A percentile compares a stretch with the other conserved stretches of the same genome.
Evolutionary conservation across 1,140 invertebrate species (phyloP).

Genomic region (Metopolophium dirhodum): DNA sequence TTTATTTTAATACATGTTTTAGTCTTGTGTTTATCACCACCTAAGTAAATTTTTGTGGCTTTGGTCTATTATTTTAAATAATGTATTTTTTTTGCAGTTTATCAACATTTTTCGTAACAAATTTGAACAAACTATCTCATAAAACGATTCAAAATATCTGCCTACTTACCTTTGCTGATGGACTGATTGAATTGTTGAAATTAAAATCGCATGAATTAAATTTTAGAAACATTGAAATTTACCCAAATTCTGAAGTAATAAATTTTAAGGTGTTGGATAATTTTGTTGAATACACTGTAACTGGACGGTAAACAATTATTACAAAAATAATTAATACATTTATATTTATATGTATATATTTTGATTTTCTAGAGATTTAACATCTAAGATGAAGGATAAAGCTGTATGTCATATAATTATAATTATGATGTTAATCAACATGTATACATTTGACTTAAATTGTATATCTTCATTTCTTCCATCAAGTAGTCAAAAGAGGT

Average conservation of each 20-base stretch:
- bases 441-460: background rate
- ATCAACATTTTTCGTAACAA: constrained; percentile 27
- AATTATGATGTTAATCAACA: constrained; percentile 33
- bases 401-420: constrained; percentile 47
- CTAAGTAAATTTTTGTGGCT: background rate
- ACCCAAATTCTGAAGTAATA: constrained; percentile 29
- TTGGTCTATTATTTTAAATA: background rate
- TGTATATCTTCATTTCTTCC: constrained; percentile 34
- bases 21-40: no score
- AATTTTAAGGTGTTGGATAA: constrained; percentile 39
- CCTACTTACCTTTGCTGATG: constrained; percentile 37
- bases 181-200: background rate
- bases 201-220: background rate
- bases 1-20: background rate
- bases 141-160: constrained; percentile 41
- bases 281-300: constrained; percentile 28
- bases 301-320: background rate
- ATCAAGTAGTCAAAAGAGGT: constrained; percentile 27
- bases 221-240: background rate
- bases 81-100: constrained; percentile 16
- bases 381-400: constrained; percentile 52
- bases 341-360: background rate
- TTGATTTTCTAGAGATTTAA: constrained; percentile 14
- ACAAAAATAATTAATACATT: background rate
- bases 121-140: background rate